Evolutionary conservation across 2,797 vertebrate species (phyloP).

Genomic region (Selene dorsalis): DNA sequence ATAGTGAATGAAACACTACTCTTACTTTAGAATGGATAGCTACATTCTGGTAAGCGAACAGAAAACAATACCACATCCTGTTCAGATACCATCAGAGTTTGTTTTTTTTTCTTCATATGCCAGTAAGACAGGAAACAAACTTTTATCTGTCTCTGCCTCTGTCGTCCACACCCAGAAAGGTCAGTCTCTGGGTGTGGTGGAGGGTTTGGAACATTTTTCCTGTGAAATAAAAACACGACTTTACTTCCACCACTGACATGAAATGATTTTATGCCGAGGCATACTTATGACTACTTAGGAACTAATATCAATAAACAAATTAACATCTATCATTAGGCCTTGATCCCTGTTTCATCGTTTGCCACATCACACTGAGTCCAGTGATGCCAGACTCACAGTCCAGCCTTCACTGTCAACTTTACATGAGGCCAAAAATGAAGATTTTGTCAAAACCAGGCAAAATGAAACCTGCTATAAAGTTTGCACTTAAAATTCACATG

Average conservation of each 20-base stretch:
- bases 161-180: background rate
- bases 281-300: background rate
- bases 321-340: background rate
- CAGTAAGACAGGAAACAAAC: background rate
- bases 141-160: background rate
- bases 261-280: background rate
- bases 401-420: background rate
- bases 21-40: background rate
- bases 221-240: background rate
- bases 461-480: background rate
- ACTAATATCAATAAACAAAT: background rate
- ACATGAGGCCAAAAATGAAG: background rate
- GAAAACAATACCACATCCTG: background rate
- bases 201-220: background rate
- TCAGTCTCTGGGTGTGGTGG: background rate
- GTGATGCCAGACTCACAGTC: background rate
- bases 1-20: background rate
- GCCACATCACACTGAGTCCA: background rate
- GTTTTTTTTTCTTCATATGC: background rate
- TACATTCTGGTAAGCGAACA: background rate
- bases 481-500: background rate
- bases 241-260: background rate
- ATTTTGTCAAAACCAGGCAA: background rate
- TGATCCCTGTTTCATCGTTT: too few relatives aligned
- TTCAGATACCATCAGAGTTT: background rate